Base-by-base conservation (phyloP, 1,140 invertebrate species). In the Drosophila willistoni region DNA sequence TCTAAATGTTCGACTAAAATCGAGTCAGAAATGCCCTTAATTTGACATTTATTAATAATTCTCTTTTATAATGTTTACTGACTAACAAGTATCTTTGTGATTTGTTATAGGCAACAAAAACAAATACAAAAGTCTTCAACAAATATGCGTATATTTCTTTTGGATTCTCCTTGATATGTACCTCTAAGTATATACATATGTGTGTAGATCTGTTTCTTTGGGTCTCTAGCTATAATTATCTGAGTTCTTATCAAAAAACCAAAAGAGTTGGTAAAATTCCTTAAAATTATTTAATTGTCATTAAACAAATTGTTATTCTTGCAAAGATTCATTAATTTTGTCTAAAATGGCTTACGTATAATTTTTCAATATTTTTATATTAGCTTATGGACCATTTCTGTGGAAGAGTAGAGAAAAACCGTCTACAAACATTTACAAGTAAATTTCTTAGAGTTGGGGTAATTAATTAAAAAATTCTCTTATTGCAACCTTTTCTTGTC, bases 31-130 rank as follows among this genome's bases (percentile, higher is more conserved):
- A 89, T 79, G 83, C 77, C 83, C 83, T 87, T 87, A 87, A 89
- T 83, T 87, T 87, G 83, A 87, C 83, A 72, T 87, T 80, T 80
- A 82, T 83, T 72, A 77, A 59, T 71, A 69, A 79, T 82, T 72
- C 68, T 41, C 41, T 71, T 85, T 85, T 72, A 81, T 71, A 76
- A 72, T 85, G 71, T 85, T 84, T 75, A 66, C 83, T 42, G 54
- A 68, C 67, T 41, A 71, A 25, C 19, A 47, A 66, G 70, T 87
- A 80, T 77, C 77, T 89, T 60, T 77, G 63, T 51, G 76, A 76
- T 86, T 72, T 68, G 77, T 72, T 72, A 41, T 36, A 25, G 19
- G 47, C 61, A 64, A 9, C 14, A 10, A 47, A 47, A 47, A 47
- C 14, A 17, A 47, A 51, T 12, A 29, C 29, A 51, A 12, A 51